These are phyloP conservation scores for Chrysotoxum bicinctum DNA, from an alignment of 2,888 invertebrate genomes.

Conservation along the genomic window DNA sequence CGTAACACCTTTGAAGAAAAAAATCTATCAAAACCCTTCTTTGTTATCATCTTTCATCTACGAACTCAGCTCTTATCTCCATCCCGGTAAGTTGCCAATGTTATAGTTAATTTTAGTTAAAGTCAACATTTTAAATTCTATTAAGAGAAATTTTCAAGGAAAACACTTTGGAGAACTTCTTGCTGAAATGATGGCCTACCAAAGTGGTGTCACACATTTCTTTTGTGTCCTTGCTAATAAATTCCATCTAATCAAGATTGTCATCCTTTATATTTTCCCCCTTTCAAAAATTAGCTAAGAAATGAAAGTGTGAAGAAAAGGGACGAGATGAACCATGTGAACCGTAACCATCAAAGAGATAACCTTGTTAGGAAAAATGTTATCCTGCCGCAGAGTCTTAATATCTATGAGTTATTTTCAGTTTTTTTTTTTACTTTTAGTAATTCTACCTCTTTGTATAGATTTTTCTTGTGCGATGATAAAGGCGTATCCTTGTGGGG, in stretches of 20 bases:
- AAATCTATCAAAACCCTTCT: no score
- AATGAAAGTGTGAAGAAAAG: conserved; percentile 20
- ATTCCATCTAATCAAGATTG: conserved; percentile 18
- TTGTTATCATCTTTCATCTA: no score
- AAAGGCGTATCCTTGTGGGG: background rate
- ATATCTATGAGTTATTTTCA: conserved; percentile 59
- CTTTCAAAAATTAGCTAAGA: background rate
- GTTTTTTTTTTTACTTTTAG: background rate
- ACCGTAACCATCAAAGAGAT: conserved; percentile 49
- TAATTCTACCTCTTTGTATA: background rate
- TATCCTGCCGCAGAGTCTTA: conserved; percentile 64
- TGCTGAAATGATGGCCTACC: background rate
- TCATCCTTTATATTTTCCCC: conserved; percentile 11
- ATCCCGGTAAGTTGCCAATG: no score
- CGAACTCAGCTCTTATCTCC: no score
- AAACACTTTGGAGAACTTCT: background rate
- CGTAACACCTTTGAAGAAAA: no score
- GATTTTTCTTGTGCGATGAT: background rate
- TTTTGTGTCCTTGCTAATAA: conserved; percentile 6
- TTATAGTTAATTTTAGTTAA: background rate
- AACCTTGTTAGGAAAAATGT: conserved; percentile 44
- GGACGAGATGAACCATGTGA: conserved; percentile 26
- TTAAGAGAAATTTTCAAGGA: background rate
- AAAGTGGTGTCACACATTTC: conserved; percentile 14
- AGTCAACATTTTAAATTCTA: background rate